Evolutionary conservation across 2,888 invertebrate species (phyloP), one percentile per base, ranked within the genome.

Genomic region (Operophtera brumata): DNA sequence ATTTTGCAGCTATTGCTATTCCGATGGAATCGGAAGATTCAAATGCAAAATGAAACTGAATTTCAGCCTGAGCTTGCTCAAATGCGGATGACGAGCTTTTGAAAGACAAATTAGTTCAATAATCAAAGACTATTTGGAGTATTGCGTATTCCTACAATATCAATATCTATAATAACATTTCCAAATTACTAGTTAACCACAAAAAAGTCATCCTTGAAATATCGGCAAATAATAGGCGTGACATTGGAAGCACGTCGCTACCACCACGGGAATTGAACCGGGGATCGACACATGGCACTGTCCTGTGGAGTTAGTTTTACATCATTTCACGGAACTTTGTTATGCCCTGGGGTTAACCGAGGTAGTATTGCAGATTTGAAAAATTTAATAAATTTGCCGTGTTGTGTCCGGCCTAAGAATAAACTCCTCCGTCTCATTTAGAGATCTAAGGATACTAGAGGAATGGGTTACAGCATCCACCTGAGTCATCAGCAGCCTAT

Each of bases 141-240:
- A 20, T 3, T 20, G 20, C 20, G 20, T n/a, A n/a, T n/a, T 20
- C 20, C 4, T 2, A 4, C 2, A 20, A 20, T 20, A 20, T 20
- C 20, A 20, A 4, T 4, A 20, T 4, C n/a, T n/a, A n/a, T 20
- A 20, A 20, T 20, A 20, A 34, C 10, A n/a, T n/a, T 11, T 34
- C 6, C n/a, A 47, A 47, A 54, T 39, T 12, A 41, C 41, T 10
- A 44, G 28, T 28, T 28, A 40, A 35, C n/a, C 4, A 46, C 75
- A 70, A 77, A 84, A 81, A 82, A 81, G 20, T 86, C 84, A 86
- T 53, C 40, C 42, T 34, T 58, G 87, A 89, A 86, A 84, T 88
- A 90, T 89, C 77, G 86, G 74, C 69, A 75, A 82, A 83, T 87
- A 89, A 90, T 83, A 89, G 81, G 84, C 89, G 87, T 89, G 82